Percentiles rank a stretch among this genome's conserved stretches.
Conservation (phyloP, 2,888 invertebrate genomes). For the Pachliopta kotzebuea region DNA sequence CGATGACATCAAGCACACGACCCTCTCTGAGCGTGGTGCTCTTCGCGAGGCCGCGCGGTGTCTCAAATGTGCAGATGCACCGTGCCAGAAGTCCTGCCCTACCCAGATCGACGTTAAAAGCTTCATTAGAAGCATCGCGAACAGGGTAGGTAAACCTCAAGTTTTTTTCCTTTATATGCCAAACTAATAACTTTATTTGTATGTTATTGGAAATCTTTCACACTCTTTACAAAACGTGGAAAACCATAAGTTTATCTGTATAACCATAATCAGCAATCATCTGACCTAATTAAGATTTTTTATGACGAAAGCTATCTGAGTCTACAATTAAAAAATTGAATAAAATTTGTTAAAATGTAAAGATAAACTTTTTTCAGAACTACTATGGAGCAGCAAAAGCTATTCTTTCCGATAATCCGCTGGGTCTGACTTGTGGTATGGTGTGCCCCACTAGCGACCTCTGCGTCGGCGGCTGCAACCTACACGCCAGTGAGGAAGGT, state of each 20-base stretch:
- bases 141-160: slow-evolving; percentile 83
- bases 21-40: slow-evolving; percentile 96
- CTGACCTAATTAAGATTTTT: no score
- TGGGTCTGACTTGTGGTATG: slow-evolving; percentile 98
- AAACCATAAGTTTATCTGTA: no score
- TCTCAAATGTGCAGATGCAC: slow-evolving; percentile 96
- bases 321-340: no score
- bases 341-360: background rate
- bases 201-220: no score
- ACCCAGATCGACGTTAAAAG: slow-evolving; percentile 98
- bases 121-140: slow-evolving; percentile 97
- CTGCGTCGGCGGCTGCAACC: slow-evolving; percentile 98
- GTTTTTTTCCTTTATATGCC: no score
- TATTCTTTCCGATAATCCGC: slow-evolving; percentile 97
- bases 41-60: slow-evolving; percentile 93
- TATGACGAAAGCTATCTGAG: no score
- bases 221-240: no score
- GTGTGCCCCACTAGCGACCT: slow-evolving; percentile 99
- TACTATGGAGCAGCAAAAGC: slow-evolving; percentile 98
- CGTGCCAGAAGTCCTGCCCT: slow-evolving; percentile 99
- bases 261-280: no score
- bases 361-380: slow-evolving; percentile 71
- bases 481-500: slow-evolving; percentile 97
- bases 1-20: slow-evolving; percentile 98
- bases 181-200: no score